phyloP scores from a whole-genome alignment of 2,113 vertebrate species.

The Myiozetetes cayanensis region DNA sequence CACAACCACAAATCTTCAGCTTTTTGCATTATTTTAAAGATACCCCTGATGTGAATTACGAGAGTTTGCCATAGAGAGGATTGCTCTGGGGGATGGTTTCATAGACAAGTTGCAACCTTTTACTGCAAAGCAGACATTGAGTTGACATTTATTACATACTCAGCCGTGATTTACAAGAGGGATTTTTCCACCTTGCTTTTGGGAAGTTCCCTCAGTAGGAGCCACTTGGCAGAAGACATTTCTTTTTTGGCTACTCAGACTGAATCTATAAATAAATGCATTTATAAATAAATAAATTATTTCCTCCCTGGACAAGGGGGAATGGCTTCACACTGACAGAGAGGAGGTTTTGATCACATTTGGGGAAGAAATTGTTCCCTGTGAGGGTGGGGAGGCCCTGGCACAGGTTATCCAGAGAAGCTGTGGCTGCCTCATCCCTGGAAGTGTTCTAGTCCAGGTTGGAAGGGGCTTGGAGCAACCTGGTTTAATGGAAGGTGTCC shows the following conservation, averaged over 20 bases:
- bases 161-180: not conserved
- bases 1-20: not conserved
- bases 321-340: not conserved
- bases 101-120: not conserved
- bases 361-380: not conserved
- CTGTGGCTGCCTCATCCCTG: not conserved
- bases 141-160: not conserved
- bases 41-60: not conserved
- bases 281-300: not conserved
- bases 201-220: not conserved
- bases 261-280: not conserved
- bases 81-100: not conserved
- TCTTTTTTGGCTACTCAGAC: not conserved
- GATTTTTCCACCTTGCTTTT: constrained; percentile 5
- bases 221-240: not conserved
- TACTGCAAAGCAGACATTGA: not conserved
- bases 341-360: too few species aligned
- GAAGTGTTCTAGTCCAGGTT: not conserved
- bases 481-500: not conserved
- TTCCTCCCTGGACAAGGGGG: not conserved
- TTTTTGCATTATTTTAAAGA: not conserved
- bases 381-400: not conserved
- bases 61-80: not conserved
- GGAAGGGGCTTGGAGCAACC: not conserved
- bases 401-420: not conserved